These are phyloP conservation scores for Elgonia sp. DNA, from an alignment of 2,888 invertebrate species.

Conservation along the genomic window DNA sequence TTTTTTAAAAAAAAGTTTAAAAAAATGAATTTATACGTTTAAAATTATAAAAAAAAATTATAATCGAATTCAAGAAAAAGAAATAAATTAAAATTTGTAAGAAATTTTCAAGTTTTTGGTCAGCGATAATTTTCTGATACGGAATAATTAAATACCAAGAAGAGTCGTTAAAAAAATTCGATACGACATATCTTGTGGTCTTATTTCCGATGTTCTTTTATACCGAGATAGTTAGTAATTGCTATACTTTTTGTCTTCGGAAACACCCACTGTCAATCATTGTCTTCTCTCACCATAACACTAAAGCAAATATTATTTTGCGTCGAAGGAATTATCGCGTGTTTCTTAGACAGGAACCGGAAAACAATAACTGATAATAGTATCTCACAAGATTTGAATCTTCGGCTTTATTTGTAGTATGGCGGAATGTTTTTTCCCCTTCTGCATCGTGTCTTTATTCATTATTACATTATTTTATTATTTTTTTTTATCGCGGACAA, in stretches of 20 bases:
- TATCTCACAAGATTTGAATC: constrained; percentile 82
- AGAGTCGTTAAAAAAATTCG: background rate
- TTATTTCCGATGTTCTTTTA: constrained; percentile 62
- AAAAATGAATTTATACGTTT: too few relatives aligned
- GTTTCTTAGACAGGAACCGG: constrained; percentile 86
- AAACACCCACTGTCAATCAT: constrained; percentile 75
- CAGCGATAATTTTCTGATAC: too few relatives aligned
- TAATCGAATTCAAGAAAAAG: too few relatives aligned
- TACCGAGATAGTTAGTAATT: constrained; percentile 80
- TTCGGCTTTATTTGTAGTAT: constrained; percentile 17
- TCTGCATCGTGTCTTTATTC: background rate
- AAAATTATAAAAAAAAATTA: too few relatives aligned
- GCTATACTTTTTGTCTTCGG: constrained; percentile 78
- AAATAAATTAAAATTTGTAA: background rate
- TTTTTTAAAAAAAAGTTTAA: too few relatives aligned
- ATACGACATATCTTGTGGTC: constrained; percentile 56
- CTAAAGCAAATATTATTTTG: constrained; percentile 69
- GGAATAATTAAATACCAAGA: constrained; percentile 22
- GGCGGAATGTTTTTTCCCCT: constrained; percentile 34
- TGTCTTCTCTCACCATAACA: constrained; percentile 78
- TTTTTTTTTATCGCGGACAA: background rate
- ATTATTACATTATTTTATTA: background rate
- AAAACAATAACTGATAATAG: constrained; percentile 83
- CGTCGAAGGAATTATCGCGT: constrained; percentile 83
- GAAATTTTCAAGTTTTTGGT: too few relatives aligned